phyloP scores from a whole-genome alignment of 2,888 invertebrate species.

The Strigamia maritima region DNA sequence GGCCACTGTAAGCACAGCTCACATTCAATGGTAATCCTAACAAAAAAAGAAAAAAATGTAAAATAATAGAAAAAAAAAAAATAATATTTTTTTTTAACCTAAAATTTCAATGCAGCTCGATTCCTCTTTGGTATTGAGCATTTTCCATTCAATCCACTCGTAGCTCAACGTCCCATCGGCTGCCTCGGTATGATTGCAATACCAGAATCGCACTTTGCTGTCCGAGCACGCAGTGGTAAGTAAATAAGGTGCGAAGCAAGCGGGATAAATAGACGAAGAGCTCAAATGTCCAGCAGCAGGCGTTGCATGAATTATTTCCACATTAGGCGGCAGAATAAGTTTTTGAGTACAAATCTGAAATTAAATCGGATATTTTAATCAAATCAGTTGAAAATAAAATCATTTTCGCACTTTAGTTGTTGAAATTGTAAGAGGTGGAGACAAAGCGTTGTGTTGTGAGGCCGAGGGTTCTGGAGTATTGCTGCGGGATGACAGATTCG shows the following conservation, averaged over 20 bases:
- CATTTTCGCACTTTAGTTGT: slow-evolving; percentile 67
- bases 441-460: neutral
- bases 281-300: slow-evolving; percentile 96
- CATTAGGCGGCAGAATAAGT: slow-evolving; percentile 80
- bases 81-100: slow-evolving; percentile 55
- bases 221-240: slow-evolving; percentile 94
- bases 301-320: slow-evolving; percentile 87
- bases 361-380: neutral
- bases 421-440: slow-evolving; percentile 74
- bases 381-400: neutral
- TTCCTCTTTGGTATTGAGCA: slow-evolving; percentile 69
- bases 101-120: slow-evolving; percentile 68
- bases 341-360: slow-evolving; percentile 76
- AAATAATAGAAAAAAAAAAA: no score
- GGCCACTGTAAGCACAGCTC: slow-evolving; percentile 94
- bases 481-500: slow-evolving; percentile 46
- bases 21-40: slow-evolving; percentile 84
- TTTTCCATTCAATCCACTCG: slow-evolving; percentile 84
- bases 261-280: slow-evolving; percentile 96
- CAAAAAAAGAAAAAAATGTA: no score
- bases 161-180: slow-evolving; percentile 53
- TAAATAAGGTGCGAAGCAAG: slow-evolving; percentile 96
- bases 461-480: slow-evolving; percentile 43
- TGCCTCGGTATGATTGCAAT: slow-evolving; percentile 47
- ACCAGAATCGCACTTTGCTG: slow-evolving; percentile 68